Conservation (phyloP, 2,797 vertebrate species). For the Coranthus polyacanthus region DNA sequence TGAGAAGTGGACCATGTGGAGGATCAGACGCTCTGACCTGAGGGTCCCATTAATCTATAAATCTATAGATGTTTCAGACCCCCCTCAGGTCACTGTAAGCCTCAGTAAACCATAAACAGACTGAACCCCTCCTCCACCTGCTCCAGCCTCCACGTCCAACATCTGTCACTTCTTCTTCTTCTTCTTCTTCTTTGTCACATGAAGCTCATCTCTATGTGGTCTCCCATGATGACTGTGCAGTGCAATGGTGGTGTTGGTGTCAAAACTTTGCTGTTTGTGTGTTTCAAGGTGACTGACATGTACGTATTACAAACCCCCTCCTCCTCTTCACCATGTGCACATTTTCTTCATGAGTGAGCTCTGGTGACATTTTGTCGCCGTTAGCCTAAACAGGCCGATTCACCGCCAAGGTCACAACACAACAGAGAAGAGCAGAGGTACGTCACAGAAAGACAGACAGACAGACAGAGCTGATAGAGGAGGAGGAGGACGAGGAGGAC, state of each 20-base stretch:
- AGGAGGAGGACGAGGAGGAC: not conserved
- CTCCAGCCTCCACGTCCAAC: constrained; percentile 32
- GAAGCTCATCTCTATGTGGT: constrained; percentile 58
- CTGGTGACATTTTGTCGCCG: constrained; percentile 74
- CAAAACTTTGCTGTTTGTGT: constrained; percentile 31
- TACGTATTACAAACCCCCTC: constrained; percentile 13
- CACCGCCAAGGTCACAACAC: constrained; percentile 68
- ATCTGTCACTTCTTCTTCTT: constrained; percentile 59
- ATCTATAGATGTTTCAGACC: constrained; percentile 15
- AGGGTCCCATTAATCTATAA: not conserved
- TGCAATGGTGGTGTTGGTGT: constrained; percentile 34
- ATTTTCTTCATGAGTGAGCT: constrained; percentile 79
- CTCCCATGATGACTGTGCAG: constrained; percentile 43
- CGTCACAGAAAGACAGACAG: constrained; percentile 58
- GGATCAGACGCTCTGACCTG: not conserved
- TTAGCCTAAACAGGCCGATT: constrained; percentile 78
- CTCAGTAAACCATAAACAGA: constrained; percentile 29
- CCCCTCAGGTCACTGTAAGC: constrained; percentile 17
- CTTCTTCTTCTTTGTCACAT: constrained; percentile 43
- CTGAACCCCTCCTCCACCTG: constrained; percentile 1
- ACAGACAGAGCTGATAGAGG: constrained; percentile 21
- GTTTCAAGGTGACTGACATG: constrained; percentile 76
- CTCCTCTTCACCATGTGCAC: constrained; percentile 53
- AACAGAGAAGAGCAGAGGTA: constrained; percentile 52
- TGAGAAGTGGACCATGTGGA: no score